Evolutionary conservation across 2,113 vertebrate genomes (phyloP).

Genomic region (Sinocyclocheilus rhinocerous): DNA sequence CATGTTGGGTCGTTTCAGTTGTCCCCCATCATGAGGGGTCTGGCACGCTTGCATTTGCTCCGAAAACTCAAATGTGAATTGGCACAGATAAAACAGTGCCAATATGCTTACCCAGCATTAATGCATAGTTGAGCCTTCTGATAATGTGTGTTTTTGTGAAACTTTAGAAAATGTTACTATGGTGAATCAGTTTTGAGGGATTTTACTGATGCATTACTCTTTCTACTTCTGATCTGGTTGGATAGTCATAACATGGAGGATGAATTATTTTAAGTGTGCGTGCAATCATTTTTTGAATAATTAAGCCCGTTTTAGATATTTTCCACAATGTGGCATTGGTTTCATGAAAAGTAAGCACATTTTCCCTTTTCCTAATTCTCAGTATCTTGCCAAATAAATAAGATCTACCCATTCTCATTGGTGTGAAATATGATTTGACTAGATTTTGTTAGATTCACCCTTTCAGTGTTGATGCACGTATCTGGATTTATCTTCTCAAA

Average conservation of each 20-base stretch:
- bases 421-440: background rate
- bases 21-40: conserved; percentile 14
- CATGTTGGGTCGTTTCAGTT: conserved; percentile 77
- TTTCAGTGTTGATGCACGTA: background rate
- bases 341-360: background rate
- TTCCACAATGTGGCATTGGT: background rate
- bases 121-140: background rate
- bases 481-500: conserved; percentile 38
- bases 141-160: background rate
- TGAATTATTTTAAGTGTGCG: background rate
- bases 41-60: background rate
- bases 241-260: background rate
- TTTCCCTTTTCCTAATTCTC: background rate
- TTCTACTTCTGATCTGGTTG: background rate
- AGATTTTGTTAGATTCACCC: background rate
- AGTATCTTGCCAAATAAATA: background rate
- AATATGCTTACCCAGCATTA: background rate
- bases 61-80: background rate
- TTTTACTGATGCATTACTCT: background rate
- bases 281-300: background rate
- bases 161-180: background rate
- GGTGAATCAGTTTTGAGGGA: too few species aligned
- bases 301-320: background rate
- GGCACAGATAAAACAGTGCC: background rate
- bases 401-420: background rate